Percentiles rank a stretch among this genome's conserved stretches.
These are phyloP conservation scores for Rutpela maculata DNA, from an alignment of 2,888 invertebrate genomes.

Conservation along the genomic window DNA sequence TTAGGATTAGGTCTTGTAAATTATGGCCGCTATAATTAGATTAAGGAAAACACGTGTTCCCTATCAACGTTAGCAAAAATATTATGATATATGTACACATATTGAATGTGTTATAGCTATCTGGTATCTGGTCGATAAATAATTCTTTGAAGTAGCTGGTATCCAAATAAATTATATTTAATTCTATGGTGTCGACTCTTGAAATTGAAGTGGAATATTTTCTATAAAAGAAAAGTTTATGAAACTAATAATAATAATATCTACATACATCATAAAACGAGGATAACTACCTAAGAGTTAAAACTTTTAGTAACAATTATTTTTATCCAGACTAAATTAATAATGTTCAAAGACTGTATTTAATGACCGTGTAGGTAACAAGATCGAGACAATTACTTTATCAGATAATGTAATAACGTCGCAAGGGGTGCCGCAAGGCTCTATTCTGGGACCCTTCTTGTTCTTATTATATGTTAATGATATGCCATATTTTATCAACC, in stretches of 20 bases:
- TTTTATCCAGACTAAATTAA: too few relatives aligned
- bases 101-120: constrained; percentile 9
- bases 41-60: constrained; percentile 25
- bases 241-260: neutral
- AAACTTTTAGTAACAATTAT: neutral
- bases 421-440: too few relatives aligned
- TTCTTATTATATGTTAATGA: too few relatives aligned
- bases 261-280: too few relatives aligned
- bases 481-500: too few relatives aligned
- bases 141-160: constrained; percentile 13
- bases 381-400: too few relatives aligned
- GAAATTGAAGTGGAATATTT: constrained; percentile 9
- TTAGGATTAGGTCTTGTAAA: constrained; percentile 2
- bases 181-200: constrained; percentile 12
- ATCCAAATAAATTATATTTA: constrained; percentile 27
- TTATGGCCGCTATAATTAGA: constrained; percentile 26
- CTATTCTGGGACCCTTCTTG: too few relatives aligned
- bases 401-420: too few relatives aligned
- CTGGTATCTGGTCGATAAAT: constrained; percentile 20
- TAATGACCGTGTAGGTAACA: too few relatives aligned
- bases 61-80: constrained; percentile 25
- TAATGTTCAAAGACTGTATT: too few relatives aligned
- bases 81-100: constrained; percentile 22
- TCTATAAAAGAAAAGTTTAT: neutral
- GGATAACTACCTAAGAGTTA: neutral